Conservation (phyloP, 2,113 vertebrate genomes). For the Microtus pennsylvanicus region DNA sequence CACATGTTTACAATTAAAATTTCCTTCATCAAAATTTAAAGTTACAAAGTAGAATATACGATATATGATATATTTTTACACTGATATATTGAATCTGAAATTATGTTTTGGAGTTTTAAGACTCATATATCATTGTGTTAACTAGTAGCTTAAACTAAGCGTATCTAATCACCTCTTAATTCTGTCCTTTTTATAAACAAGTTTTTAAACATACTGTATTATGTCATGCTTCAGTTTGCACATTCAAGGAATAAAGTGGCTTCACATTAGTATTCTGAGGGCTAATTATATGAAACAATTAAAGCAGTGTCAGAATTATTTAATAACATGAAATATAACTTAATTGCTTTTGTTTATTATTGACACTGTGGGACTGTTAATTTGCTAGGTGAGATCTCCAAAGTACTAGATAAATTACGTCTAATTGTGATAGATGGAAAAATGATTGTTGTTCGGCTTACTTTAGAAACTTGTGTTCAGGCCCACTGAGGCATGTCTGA, state of each 20-base stretch:
- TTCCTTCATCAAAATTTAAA: conserved; percentile 42
- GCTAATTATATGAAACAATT: conserved; percentile 60
- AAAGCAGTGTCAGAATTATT: conserved; percentile 43
- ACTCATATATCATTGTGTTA: neutral
- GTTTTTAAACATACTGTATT: neutral
- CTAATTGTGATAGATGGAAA: conserved; percentile 48
- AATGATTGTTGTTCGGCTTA: neutral
- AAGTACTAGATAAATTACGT: conserved; percentile 26
- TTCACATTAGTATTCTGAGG: neutral
- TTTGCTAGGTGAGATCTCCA: conserved; percentile 49
- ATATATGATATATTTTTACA: neutral
- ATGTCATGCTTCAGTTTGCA: conserved; percentile 24
- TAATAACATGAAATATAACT: conserved; percentile 52
- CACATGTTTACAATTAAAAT: conserved; percentile 29
- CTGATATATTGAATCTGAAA: conserved; percentile 29
- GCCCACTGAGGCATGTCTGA: neutral
- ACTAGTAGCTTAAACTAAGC: conserved; percentile 12
- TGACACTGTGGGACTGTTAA: conserved; percentile 12
- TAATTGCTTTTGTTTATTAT: conserved; percentile 66
- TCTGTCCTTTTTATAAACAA: conserved; percentile 31
- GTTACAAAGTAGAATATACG: neutral
- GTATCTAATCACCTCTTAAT: conserved; percentile 5
- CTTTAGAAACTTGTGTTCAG: neutral
- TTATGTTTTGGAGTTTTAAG: conserved; percentile 17
- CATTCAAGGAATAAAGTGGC: conserved; percentile 52